Conservation (phyloP, 1,140 invertebrate genomes). For the Drosophila serrata region DNA sequence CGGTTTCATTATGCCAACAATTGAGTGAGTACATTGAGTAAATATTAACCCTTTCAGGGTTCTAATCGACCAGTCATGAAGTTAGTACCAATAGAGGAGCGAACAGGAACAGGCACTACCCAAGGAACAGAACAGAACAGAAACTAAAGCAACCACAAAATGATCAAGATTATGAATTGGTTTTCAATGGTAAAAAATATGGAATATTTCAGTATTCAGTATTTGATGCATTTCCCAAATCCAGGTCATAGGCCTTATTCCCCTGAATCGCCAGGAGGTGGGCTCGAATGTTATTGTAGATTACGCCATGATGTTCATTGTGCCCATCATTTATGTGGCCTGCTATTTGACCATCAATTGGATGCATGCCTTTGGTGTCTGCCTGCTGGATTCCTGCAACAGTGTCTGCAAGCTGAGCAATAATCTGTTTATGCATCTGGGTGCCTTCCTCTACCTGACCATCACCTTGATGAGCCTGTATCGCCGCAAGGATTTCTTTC, state of each 20-base stretch:
- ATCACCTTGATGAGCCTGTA: conserved; percentile 65
- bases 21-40: conserved; percentile 31
- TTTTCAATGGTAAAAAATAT: conserved; percentile 61
- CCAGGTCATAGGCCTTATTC: conserved; percentile 74
- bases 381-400: conserved; percentile 52
- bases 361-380: conserved; percentile 27
- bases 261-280: conserved; percentile 62
- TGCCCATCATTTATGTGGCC: conserved; percentile 67
- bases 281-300: conserved; percentile 54
- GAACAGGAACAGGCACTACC: conserved; percentile 30
- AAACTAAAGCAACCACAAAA: conserved; percentile 19
- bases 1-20: conserved; percentile 64
- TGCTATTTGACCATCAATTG: conserved; percentile 64
- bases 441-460: conserved; percentile 72
- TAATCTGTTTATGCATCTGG: conserved; percentile 69
- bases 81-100: conserved; percentile 34
- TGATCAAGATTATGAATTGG: conserved; percentile 75
- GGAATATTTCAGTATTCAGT: accelerated
- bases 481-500: conserved; percentile 74
- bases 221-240: neutral
- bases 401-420: conserved; percentile 73
- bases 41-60: conserved; percentile 40
- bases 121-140: neutral
- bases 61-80: conserved; percentile 4
- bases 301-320: conserved; percentile 69